Evolutionary conservation across 53 echinoderm and acorn worm genomes (phyloP).

Genomic region (Antedon mediterranea): DNA sequence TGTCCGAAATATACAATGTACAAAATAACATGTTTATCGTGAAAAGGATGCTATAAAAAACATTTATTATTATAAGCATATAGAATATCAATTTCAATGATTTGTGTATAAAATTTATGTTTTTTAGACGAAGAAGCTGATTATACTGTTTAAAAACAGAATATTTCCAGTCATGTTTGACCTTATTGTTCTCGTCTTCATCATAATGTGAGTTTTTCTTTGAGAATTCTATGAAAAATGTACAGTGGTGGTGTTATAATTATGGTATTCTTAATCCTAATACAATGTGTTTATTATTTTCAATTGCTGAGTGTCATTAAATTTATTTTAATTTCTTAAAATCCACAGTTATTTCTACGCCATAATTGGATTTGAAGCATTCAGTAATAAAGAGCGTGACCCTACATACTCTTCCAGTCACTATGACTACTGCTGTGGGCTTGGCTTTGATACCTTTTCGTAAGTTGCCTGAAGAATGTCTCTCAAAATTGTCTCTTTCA

Average conservation of each 20-base stretch:
- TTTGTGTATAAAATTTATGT: neutral
- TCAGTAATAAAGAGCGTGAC: slow-evolving; percentile 34
- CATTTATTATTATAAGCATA: too few species aligned
- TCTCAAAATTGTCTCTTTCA: too few species aligned
- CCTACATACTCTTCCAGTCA: slow-evolving; percentile 40
- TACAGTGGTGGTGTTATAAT: too few species aligned
- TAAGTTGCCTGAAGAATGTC: slow-evolving; percentile 22
- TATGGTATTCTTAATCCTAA: too few species aligned
- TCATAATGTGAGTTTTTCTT: slow-evolving; percentile 61
- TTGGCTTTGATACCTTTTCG: slow-evolving; percentile 79
- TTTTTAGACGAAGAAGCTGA: slow-evolving; percentile 70
- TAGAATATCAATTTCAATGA: neutral
- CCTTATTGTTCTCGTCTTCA: slow-evolving; percentile 81
- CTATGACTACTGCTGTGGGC: slow-evolving; percentile 66
- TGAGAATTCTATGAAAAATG: too few species aligned
- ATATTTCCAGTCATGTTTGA: slow-evolving; percentile 99
- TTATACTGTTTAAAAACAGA: slow-evolving; percentile 60
- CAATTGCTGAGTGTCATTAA: too few species aligned
- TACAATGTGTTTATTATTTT: too few species aligned
- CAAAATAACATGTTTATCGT: too few species aligned
- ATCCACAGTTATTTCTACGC: slow-evolving; percentile 52
- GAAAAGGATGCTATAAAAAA: too few species aligned
- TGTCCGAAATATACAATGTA: too few species aligned
- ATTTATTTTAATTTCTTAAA: too few species aligned
- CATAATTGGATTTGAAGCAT: slow-evolving; percentile 80